Base-by-base conservation (phyloP, 1,140 invertebrate genomes). In the Lycorma delicatula region DNA sequence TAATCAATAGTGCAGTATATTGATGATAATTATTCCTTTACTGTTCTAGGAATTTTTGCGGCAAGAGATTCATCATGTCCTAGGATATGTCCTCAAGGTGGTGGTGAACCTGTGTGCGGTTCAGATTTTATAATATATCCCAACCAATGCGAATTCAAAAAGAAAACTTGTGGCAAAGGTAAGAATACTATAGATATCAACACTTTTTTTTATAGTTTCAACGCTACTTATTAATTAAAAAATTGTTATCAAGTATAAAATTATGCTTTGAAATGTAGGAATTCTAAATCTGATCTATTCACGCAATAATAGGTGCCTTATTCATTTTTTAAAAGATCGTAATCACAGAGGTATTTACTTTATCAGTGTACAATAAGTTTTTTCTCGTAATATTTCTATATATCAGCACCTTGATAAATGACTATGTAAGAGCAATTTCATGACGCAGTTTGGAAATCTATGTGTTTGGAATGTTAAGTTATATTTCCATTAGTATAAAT, bases 131-230 rank as follows among this genome's bases (percentile, higher is more conserved):
- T 85, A 64, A 93, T 93, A 62, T 95, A 95, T 73, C 82, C 86
- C 18, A 93, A 88, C 58, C 80, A 87, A 26, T 97, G 93, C 69
- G 89, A 94, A 74, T 85, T 96, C 85, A 83, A 84, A 71, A 90
- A 91, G 74, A 89, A 91, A 72, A 93, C 90, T 58, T 95, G 91
- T 69, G 87, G 89, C 64, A 88, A 87, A 81, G 87, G 86, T 84
- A 76, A 75, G 20, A 38, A 54, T 23, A 26, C 34, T 22, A 20
- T 23, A 2, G 16, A 36, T 36, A 41, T n/a, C 6, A 6, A 47
- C 36, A 22, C 18, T 54, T 46, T 47, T 38, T 38, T 36, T 13
- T 34, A 11, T 9, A 20, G 11, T 36, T 16, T 29, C 50, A 13
- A 48, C 9, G 16, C 9, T 9, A n/a, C 9, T 9, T 9, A 9